A percentile compares a stretch with the other conserved stretches of the same genome.
phyloP scores from a whole-genome alignment of 2,797 vertebrate species.

The Sebastes oblongus region DNA sequence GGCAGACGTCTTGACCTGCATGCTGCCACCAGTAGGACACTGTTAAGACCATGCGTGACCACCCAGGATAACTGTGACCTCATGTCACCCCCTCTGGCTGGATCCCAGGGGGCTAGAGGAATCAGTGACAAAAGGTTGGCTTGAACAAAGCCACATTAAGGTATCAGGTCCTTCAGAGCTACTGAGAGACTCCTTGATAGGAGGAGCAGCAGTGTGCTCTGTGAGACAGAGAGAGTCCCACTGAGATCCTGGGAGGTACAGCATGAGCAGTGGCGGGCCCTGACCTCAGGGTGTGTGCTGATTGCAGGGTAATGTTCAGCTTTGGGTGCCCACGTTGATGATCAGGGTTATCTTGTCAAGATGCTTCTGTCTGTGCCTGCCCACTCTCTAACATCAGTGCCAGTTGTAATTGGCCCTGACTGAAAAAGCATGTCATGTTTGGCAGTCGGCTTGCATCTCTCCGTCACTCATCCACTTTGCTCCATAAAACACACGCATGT shows the following conservation, averaged over 20 bases:
- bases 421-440: slow-evolving; percentile 36
- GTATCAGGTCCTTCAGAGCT: slow-evolving; percentile 23
- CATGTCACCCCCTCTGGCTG: neutral
- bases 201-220: neutral
- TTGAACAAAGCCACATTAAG: slow-evolving; percentile 6
- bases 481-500: neutral
- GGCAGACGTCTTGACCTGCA: slow-evolving; percentile 24
- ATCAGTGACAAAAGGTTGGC: slow-evolving; percentile 21
- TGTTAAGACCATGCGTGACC: slow-evolving; percentile 21
- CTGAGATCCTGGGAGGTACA: slow-evolving; percentile 16
- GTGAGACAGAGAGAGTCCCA: neutral
- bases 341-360: slow-evolving; percentile 24
- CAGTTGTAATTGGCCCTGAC: slow-evolving; percentile 51
- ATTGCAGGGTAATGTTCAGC: slow-evolving; percentile 37
- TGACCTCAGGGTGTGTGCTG: slow-evolving; percentile 38
- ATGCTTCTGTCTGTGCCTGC: slow-evolving; percentile 41
- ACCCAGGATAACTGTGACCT: slow-evolving; percentile 42
- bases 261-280: slow-evolving; percentile 2
- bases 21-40: slow-evolving; percentile 30
- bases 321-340: slow-evolving; percentile 9
- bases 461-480: slow-evolving; percentile 11
- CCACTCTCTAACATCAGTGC: slow-evolving; percentile 35
- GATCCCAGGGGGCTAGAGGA: neutral
- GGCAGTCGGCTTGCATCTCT: neutral
- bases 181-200: slow-evolving; percentile 2